Conservation (phyloP, 2,888 invertebrate genomes). For the Hipparchia semele region DNA sequence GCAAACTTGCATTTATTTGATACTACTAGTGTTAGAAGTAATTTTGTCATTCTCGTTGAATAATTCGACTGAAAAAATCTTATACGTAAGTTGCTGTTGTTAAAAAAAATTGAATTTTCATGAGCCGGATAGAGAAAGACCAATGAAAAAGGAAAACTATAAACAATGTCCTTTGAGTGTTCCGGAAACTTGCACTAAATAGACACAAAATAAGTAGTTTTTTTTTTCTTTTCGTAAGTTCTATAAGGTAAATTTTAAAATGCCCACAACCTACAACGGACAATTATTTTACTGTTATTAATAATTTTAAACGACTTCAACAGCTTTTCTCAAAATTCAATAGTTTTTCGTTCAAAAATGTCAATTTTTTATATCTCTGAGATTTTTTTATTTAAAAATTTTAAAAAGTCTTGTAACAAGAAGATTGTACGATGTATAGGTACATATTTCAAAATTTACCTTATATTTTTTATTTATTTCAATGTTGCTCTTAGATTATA, state of each 20-base stretch:
- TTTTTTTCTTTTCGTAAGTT: not conserved
- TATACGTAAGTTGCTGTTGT: slow-evolving; percentile 4
- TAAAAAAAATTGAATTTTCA: not conserved
- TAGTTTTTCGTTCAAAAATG: no score
- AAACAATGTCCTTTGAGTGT: not conserved
- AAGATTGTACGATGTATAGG: no score
- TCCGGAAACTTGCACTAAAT: not conserved
- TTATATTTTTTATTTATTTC: not conserved
- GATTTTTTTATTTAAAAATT: no score
- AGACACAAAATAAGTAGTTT: not conserved
- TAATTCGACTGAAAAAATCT: slow-evolving; percentile 5
- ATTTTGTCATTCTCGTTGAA: not conserved
- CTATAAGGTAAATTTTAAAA: not conserved
- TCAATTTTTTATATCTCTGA: no score
- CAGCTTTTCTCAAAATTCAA: not conserved
- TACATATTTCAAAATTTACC: no score
- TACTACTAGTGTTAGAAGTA: not conserved
- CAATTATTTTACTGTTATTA: no score
- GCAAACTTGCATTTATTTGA: slow-evolving; percentile 19
- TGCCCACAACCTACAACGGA: no score
- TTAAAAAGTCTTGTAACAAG: no score
- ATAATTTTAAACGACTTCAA: not conserved
- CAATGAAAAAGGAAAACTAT: not conserved
- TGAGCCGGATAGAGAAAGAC: no score
- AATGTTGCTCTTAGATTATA: not conserved